phyloP scores from a whole-genome alignment of 1,140 invertebrate species.

The Drosophila suzukii region DNA sequence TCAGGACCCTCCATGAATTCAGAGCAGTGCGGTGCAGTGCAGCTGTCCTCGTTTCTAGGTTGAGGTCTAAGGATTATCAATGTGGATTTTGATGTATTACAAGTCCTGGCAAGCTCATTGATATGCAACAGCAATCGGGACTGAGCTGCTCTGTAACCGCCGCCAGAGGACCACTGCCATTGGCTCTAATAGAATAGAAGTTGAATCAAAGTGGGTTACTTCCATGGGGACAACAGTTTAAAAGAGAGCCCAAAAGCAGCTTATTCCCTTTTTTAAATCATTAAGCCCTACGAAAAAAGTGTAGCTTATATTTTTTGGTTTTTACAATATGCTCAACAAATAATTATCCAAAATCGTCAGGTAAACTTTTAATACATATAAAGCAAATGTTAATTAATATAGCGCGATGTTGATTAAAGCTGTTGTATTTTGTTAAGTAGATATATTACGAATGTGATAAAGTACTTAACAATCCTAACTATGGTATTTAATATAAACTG shows the following conservation, averaged over 20 bases:
- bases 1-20: constrained; percentile 34
- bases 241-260: neutral
- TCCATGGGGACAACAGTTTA: neutral
- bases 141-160: constrained; percentile 27
- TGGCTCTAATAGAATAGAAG: constrained; percentile 10
- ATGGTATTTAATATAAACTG: too few relatives aligned
- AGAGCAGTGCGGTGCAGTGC: constrained; percentile 25
- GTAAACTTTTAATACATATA: too few relatives aligned
- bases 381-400: too few relatives aligned
- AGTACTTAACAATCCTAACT: too few relatives aligned
- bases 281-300: neutral
- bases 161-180: constrained; percentile 15
- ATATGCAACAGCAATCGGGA: constrained; percentile 51
- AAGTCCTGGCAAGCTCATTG: constrained; percentile 59
- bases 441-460: too few relatives aligned
- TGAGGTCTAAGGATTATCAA: constrained; percentile 49
- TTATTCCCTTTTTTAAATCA: neutral
- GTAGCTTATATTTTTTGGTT: too few relatives aligned
- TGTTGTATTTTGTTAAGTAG: too few relatives aligned
- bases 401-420: too few relatives aligned
- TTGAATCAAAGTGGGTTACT: constrained; percentile 13
- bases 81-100: constrained; percentile 69
- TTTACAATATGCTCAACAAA: too few relatives aligned
- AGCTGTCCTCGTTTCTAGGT: constrained; percentile 34
- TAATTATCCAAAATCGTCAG: too few relatives aligned